Conservation (phyloP, 2,113 vertebrate species). For the Phocoena phocoena region DNA sequence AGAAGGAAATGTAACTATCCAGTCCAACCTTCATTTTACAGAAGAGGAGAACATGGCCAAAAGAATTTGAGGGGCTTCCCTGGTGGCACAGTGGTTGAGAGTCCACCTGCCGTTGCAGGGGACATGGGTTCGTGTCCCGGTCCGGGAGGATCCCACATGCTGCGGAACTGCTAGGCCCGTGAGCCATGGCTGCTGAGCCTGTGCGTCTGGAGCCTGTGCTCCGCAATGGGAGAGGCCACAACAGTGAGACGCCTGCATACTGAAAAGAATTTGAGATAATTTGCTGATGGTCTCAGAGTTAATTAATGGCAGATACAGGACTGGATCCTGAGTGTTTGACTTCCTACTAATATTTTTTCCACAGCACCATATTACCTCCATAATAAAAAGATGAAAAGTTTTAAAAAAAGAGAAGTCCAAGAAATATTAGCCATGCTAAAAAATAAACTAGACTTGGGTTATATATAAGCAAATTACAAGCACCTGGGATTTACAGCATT, state of each 20-base stretch:
- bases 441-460: neutral
- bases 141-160: too few species aligned
- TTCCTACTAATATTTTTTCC: slow-evolving; percentile 10
- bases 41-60: neutral
- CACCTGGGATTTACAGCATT: neutral
- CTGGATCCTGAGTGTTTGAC: neutral
- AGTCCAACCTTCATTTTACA: neutral
- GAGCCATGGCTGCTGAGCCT: too few species aligned
- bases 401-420: neutral
- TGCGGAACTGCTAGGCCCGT: too few species aligned
- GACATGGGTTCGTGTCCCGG: too few species aligned
- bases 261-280: neutral
- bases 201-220: too few species aligned
- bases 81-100: too few species aligned
- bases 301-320: slow-evolving; percentile 19
- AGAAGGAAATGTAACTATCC: neutral
- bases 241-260: too few species aligned
- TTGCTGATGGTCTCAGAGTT: slow-evolving; percentile 31
- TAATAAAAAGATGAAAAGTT: neutral
- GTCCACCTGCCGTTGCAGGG: too few species aligned
- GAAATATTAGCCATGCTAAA: neutral
- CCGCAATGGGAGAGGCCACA: too few species aligned
- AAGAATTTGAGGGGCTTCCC: neutral
- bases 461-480: neutral
- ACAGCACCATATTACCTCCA: neutral